Percentiles rank a stretch among this genome's conserved stretches.
Evolutionary conservation across 2,113 vertebrate species (phyloP).

Genomic region (Forbesichthys papilliferus): DNA sequence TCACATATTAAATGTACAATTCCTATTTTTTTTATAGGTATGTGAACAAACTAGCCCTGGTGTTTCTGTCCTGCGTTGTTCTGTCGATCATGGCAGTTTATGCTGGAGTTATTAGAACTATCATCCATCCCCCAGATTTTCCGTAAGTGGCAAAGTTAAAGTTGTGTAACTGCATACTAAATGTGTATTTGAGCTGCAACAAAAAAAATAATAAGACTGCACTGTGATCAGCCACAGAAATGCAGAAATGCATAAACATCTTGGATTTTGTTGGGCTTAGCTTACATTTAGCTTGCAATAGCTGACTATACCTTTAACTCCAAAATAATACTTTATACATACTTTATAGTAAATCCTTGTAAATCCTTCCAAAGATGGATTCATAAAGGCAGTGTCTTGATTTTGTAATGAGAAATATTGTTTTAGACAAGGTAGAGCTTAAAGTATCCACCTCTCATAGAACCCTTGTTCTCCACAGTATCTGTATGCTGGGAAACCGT

Average conservation of each 20-base stretch:
- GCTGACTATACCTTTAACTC: too few relatives aligned
- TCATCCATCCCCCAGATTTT: conserved; percentile 80
- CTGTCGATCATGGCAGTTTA: conserved; percentile 94
- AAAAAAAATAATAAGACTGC: too few relatives aligned
- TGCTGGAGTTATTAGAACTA: conserved; percentile 87
- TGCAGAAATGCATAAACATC: too few relatives aligned
- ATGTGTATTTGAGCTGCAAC: not conserved
- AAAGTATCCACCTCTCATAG: not conserved
- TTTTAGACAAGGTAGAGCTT: too few relatives aligned
- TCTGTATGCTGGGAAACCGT: conserved; percentile 91
- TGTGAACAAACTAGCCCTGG: conserved; percentile 93
- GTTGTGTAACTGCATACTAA: not conserved
- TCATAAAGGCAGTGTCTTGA: too few relatives aligned
- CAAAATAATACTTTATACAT: too few relatives aligned
- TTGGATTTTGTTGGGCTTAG: too few relatives aligned
- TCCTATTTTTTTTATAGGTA: conserved; percentile 59
- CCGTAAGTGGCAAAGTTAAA: conserved; percentile 77
- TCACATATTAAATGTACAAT: not conserved
- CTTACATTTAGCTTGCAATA: too few relatives aligned
- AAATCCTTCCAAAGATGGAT: too few relatives aligned
- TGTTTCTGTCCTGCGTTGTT: conserved; percentile 92
- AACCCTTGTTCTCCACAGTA: conserved; percentile 60
- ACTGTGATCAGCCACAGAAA: too few relatives aligned
- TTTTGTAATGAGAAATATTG: too few relatives aligned
- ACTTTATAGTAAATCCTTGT: too few relatives aligned